phyloP scores from a whole-genome alignment of 2,888 invertebrate species.

The Mesochorus sp. region DNA sequence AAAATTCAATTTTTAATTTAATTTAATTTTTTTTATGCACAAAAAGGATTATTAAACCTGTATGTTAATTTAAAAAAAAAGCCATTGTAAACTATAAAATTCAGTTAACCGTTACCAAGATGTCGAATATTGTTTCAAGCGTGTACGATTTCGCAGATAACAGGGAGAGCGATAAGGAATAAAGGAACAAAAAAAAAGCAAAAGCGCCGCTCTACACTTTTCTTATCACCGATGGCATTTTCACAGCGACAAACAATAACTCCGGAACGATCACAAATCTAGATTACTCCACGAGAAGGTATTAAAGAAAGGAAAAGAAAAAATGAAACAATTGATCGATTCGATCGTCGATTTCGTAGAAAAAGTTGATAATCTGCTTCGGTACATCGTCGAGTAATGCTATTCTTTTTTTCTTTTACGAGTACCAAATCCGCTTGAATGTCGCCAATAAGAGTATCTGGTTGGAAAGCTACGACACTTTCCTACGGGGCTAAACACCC shows the following conservation, averaged over 20 bases:
- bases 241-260: constrained; percentile 39
- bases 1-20: no score
- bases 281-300: constrained; percentile 24
- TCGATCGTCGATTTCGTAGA: background rate
- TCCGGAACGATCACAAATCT: constrained; percentile 39
- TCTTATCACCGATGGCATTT: constrained; percentile 48
- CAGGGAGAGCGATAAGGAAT: background rate
- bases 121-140: background rate
- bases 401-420: background rate
- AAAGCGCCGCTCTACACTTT: background rate
- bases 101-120: background rate
- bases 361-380: background rate
- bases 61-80: no score
- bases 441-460: background rate
- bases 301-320: background rate
- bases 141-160: constrained; percentile 20
- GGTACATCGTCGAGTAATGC: background rate
- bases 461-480: constrained; percentile 1
- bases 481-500: background rate
- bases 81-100: no score
- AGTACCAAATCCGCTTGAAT: background rate
- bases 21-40: no score
- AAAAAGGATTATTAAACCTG: no score
- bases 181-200: background rate
- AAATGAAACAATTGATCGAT: constrained; percentile 28